Base-by-base conservation (phyloP, 2,797 vertebrate species). In the Gambelia wislizenii region DNA sequence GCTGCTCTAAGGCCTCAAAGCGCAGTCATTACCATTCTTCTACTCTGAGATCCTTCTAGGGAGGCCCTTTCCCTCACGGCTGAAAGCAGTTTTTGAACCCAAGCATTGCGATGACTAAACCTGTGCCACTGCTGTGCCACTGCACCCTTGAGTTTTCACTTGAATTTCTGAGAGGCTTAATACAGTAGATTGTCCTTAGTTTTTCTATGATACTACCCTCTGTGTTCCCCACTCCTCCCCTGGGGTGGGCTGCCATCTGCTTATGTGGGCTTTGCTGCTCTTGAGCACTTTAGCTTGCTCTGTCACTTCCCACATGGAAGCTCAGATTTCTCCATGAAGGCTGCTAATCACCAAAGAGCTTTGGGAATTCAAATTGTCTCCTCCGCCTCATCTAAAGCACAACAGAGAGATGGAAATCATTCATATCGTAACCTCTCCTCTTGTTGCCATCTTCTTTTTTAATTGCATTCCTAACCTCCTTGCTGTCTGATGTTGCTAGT, bases 391-490 rank as follows among this genome's bases (percentile, higher is more conserved):
- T 89, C 78, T 70, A 7, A 67, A 93, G 83, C 85, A 86, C 89
- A 84, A 70, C 87, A 9, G 56, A 67, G 64, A 84, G 83, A 88
- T 84, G 80, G 77, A 91, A 91, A 81, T 89, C 91, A 87, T 91
- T 84, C 75, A 82, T 93, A 8, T 36, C 3, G 90, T 87, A 87
- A 83, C 85, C 92, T 88, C 44, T 16, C 56, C 75, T 9, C 52
- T 79, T 61, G 83, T 84, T 83, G 89, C 42, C 1, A 83, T 86
- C 33, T 92, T 81, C 69, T 0, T 85, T 93, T 70, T 91, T 91
- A 87, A 91, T 94, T 92, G 89, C 79, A 80, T 33, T 78, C 54
- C 83, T 87, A 91, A 93, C 91, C 93, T 2, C 6, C 84, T 87
- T 36, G 84, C 79, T 84, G 64, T 87, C 75, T 88, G 80, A 39